Conservation (phyloP, 2,888 invertebrate genomes). For the Parthenolecanium corni region DNA sequence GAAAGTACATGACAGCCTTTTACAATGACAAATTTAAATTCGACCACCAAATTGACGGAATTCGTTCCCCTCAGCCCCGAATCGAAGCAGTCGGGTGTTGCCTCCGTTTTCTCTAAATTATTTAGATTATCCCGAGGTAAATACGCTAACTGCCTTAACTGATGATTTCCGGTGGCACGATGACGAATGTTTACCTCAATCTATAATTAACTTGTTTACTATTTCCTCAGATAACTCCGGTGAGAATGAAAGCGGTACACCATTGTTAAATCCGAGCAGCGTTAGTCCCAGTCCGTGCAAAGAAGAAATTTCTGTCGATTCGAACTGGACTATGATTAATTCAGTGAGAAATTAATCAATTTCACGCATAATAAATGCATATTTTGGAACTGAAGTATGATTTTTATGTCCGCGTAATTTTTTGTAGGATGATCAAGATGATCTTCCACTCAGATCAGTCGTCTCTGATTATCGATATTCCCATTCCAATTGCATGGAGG, state of each 20-base stretch:
- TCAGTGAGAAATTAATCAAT: neutral
- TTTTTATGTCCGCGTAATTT: neutral
- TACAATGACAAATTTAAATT: conserved; percentile 43
- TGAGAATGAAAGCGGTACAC: neutral
- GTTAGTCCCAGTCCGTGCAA: neutral
- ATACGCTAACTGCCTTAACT: neutral
- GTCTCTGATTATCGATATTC: neutral
- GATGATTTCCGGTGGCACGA: neutral
- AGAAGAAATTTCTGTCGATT: neutral
- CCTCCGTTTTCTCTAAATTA: conserved; percentile 61
- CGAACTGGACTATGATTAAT: conserved; percentile 3
- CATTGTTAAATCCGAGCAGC: neutral
- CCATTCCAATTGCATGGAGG: conserved; percentile 9
- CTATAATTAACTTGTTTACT: neutral
- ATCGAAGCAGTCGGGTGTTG: conserved; percentile 55
- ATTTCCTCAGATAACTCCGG: neutral
- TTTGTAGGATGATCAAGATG: conserved; percentile 21
- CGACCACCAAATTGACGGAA: conserved; percentile 58
- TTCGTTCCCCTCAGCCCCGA: conserved; percentile 68
- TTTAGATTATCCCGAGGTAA: conserved; percentile 42
- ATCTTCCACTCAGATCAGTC: conserved; percentile 8
- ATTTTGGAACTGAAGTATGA: neutral
- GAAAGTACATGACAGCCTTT: no score
- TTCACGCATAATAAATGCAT: neutral
- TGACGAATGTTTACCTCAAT: neutral